Evolutionary conservation across 2,888 invertebrate genomes (phyloP).

Genomic region (Lymantria monacha): DNA sequence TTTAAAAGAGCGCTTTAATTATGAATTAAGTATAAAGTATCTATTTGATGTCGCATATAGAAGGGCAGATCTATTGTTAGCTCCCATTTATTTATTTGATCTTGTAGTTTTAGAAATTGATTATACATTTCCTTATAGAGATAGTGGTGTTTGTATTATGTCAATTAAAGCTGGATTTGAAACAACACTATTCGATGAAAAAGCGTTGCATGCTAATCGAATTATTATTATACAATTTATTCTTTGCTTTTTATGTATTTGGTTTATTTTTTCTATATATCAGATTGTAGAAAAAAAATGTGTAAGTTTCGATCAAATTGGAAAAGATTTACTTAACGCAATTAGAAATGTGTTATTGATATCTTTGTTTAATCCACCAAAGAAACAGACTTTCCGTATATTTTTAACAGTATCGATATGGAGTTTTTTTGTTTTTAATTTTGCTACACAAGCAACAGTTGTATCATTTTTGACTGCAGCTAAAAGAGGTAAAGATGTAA

Average conservation of each 20-base stretch:
- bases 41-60: conserved; percentile 56
- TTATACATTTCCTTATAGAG: conserved; percentile 53
- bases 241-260: conserved; percentile 54
- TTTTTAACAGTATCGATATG: conserved; percentile 61
- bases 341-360: conserved; percentile 55
- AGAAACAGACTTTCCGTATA: conserved; percentile 52
- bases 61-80: conserved; percentile 57
- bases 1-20: conserved; percentile 52
- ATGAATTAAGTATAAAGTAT: conserved; percentile 51
- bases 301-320: conserved; percentile 54
- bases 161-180: conserved; percentile 63
- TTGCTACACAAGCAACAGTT: conserved; percentile 67
- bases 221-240: conserved; percentile 37
- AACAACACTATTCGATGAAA: conserved; percentile 56
- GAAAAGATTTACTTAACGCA: conserved; percentile 66
- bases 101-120: conserved; percentile 59
- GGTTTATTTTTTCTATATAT: conserved; percentile 58
- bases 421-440: conserved; percentile 70
- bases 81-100: conserved; percentile 67
- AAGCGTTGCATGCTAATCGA: conserved; percentile 42
- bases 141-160: conserved; percentile 67
- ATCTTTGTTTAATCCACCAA: conserved; percentile 55
- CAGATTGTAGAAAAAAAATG: conserved; percentile 42
- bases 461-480: conserved; percentile 68
- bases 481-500: conserved; percentile 67